Base-by-base conservation (phyloP, 2,113 vertebrate genomes). In the Aleadryas rufinucha region DNA sequence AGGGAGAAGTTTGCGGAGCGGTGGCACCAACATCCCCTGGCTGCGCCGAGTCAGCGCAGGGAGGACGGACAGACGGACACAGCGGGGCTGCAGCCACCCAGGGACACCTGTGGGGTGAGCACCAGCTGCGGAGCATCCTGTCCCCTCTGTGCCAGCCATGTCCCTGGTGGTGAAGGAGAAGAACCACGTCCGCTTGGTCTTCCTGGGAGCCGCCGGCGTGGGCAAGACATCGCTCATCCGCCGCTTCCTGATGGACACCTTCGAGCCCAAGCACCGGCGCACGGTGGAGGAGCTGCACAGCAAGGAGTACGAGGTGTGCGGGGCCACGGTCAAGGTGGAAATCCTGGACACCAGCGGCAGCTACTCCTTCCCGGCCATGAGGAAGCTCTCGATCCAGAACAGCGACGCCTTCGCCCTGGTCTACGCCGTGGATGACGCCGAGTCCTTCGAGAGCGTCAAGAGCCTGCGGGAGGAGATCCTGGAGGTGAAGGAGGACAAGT, bases 281-380 rank as follows among this genome's bases (percentile, higher is more conserved):
- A 99, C 99, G 0, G 99, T 99, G 95, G 99, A 99, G 96, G 99
- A 99, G 98, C 96, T 99, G 93, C 99, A 99, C 98, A 99, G 98
- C 97, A 98, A 97, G 90, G 99, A 99, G 97, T 99, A 99, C 1
- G 98, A 99, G 94, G 98, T 99, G 44, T 97, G 97, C 1, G 99
- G 99, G 56, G 93, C 95, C 70, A 98, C 98, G 47, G 94, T 99
- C 90, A 99, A 97, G 28, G 97, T 99, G 70, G 98, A 99, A 92
- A 99, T 99, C 94, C 97, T 99, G 97, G 99, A 99, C 98, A 99
- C 99, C 92, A 99, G 99, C 0, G 99, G 99, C 60, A 99, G 99
- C 94, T 99, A 99, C 97, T 99, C 99, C 70, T 99, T 99, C 97
- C 99, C 99, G 0, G 99, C 99, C 82, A 99, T 99, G 99, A 98